A percentile compares a stretch with the other conserved stretches of the same genome.
Conservation (phyloP, 2,888 invertebrate genomes). For the Bruchidius siliquastri region DNA sequence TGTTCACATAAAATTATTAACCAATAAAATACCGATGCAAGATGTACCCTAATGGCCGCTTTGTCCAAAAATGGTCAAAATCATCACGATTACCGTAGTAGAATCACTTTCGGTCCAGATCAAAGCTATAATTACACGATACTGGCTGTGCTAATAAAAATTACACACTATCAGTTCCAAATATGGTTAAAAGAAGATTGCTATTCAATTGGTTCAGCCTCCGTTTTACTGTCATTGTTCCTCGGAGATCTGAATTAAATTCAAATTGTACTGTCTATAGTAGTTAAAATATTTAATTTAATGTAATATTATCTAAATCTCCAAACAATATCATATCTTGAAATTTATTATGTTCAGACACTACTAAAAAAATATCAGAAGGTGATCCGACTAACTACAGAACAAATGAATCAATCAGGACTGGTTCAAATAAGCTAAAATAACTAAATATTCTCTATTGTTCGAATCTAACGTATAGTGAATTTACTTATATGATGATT, state of each 20-base stretch:
- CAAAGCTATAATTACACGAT: neutral
- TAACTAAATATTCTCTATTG: too few relatives aligned
- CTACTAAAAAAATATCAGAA: too few relatives aligned
- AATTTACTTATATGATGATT: too few relatives aligned
- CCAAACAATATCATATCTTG: too few relatives aligned
- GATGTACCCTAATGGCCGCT: neutral
- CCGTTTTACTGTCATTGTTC: neutral
- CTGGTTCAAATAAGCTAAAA: too few relatives aligned
- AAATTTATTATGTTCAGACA: too few relatives aligned
- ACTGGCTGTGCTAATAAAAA: neutral
- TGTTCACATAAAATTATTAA: neutral
- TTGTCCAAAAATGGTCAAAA: neutral
- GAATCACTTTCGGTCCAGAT: neutral
- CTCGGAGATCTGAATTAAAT: neutral
- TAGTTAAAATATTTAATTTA: too few relatives aligned
- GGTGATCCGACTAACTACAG: too few relatives aligned
- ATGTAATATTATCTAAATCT: too few relatives aligned
- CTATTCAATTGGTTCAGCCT: neutral
- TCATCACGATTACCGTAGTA: neutral
- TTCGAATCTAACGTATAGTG: too few relatives aligned
- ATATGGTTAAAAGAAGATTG: neutral
- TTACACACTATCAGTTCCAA: neutral
- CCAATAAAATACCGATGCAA: neutral
- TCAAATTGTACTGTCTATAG: too few relatives aligned
- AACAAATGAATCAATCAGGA: too few relatives aligned